phyloP scores from a whole-genome alignment of 2,888 invertebrate species.

The Pterostichus niger region DNA sequence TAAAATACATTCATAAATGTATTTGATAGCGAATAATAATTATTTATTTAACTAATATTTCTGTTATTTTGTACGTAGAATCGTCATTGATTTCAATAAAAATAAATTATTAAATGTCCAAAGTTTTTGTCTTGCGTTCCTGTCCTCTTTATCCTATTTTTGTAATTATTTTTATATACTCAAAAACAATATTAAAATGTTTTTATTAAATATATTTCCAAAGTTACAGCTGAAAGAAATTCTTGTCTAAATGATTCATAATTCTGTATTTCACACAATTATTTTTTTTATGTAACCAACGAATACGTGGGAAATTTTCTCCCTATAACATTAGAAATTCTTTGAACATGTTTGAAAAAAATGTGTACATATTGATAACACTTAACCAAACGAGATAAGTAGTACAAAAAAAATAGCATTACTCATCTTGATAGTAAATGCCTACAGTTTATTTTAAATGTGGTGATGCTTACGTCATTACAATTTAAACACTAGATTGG shows the following conservation, averaged over 20 bases:
- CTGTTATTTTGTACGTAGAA: conserved; percentile 40
- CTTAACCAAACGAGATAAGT: not conserved
- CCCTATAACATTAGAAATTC: not conserved
- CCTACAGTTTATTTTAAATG: not conserved
- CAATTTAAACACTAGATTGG: too few relatives aligned
- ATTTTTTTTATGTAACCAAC: not conserved
- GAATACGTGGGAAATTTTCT: not conserved
- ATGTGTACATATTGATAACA: not conserved
- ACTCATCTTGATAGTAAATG: not conserved
- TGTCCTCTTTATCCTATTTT: not conserved
- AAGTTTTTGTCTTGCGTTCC: not conserved
- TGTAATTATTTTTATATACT: not conserved
- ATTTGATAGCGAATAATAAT: not conserved
- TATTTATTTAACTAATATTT: conserved; percentile 21
- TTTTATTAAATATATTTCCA: too few relatives aligned
- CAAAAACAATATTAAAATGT: too few relatives aligned
- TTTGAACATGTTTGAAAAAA: not conserved
- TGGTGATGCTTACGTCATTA: too few relatives aligned
- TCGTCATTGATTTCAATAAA: conserved; percentile 18
- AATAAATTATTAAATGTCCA: not conserved
- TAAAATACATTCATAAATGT: not conserved
- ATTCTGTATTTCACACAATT: not conserved
- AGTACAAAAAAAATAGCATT: too few relatives aligned
- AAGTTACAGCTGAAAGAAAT: too few relatives aligned
- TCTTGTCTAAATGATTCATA: too few relatives aligned